A percentile compares a stretch with the other conserved stretches of the same genome.
Evolutionary conservation across 2,888 invertebrate species (phyloP).

Genomic region (Ischnus inquisitorius): DNA sequence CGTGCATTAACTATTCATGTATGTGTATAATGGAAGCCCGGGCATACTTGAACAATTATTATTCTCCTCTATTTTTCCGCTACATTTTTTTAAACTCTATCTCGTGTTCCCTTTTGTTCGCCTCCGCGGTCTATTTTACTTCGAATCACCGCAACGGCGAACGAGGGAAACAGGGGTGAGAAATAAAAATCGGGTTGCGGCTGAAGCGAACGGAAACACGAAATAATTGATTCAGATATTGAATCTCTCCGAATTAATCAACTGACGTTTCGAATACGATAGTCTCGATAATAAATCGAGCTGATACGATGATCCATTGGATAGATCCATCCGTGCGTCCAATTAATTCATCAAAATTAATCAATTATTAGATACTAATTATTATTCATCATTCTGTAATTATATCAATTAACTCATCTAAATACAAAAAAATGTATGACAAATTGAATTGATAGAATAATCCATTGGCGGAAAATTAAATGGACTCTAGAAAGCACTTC

Average conservation of each 20-base stretch:
- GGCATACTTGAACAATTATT: constrained; percentile 43
- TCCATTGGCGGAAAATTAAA: neutral
- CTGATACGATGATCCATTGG: too few species aligned
- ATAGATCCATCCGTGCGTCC: too few species aligned
- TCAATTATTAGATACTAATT: too few species aligned
- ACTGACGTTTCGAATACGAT: neutral
- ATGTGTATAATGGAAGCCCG: neutral
- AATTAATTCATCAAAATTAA: too few species aligned
- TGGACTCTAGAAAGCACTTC: neutral
- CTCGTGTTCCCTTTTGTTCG: neutral
- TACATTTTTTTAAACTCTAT: neutral
- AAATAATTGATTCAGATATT: neutral
- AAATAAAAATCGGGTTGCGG: neutral
- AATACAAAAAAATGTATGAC: neutral
- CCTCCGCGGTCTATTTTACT: too few species aligned
- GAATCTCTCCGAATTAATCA: neutral
- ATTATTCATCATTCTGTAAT: too few species aligned
- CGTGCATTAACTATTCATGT: neutral
- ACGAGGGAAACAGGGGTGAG: neutral
- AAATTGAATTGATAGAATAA: neutral
- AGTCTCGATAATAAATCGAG: neutral
- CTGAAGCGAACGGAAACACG: neutral
- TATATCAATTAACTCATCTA: too few species aligned
- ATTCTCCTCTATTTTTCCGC: constrained; percentile 32
- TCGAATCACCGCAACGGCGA: neutral